phyloP scores from a whole-genome alignment of 2,113 vertebrate genomes.

The Neodontobutis hainanensis region DNA sequence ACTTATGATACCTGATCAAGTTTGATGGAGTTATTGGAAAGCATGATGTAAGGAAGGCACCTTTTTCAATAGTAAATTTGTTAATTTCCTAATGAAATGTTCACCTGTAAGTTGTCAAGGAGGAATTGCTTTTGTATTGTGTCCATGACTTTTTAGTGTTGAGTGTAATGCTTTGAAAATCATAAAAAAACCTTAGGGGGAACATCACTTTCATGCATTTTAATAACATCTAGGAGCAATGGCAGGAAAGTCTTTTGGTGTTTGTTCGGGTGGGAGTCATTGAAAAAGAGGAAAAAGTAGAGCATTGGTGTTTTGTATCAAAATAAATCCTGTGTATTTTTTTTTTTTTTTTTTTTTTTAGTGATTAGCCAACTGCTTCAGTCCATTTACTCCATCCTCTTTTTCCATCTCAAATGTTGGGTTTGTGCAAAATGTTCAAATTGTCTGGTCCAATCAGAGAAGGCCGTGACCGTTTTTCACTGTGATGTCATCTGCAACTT shows the following conservation, averaged over 20 bases:
- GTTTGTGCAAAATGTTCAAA: slow-evolving; percentile 95
- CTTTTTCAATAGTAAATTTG: slow-evolving; percentile 94
- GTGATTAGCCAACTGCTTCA: slow-evolving; percentile 77
- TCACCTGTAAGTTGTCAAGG: slow-evolving; percentile 78
- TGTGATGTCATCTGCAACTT: slow-evolving; percentile 71
- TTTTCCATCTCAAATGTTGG: slow-evolving; percentile 93
- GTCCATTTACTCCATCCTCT: slow-evolving; percentile 84
- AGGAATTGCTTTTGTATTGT: slow-evolving; percentile 64
- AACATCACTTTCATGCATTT: slow-evolving; percentile 86
- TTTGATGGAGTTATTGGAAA: slow-evolving; percentile 75
- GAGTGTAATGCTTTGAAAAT: slow-evolving; percentile 77
- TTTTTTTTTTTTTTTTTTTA: slow-evolving; percentile 34
- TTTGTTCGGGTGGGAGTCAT: slow-evolving; percentile 80
- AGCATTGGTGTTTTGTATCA: slow-evolving; percentile 85
- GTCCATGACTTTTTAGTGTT: slow-evolving; percentile 80
- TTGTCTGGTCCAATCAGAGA: slow-evolving; percentile 94
- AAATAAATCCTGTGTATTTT: slow-evolving; percentile 91
- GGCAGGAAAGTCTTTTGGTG: slow-evolving; percentile 68
- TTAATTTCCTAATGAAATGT: slow-evolving; percentile 85
- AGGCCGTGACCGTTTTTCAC: slow-evolving; percentile 89
- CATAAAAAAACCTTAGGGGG: slow-evolving; percentile 68
- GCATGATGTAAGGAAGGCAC: slow-evolving; percentile 96
- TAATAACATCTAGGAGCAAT: slow-evolving; percentile 78
- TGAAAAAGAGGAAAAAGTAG: slow-evolving; percentile 88
- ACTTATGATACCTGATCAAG: slow-evolving; percentile 66